A percentile compares a stretch with the other conserved stretches of the same genome.
Conservation (phyloP, 2,113 vertebrate genomes). For the Cyanoderma ruficeps region DNA sequence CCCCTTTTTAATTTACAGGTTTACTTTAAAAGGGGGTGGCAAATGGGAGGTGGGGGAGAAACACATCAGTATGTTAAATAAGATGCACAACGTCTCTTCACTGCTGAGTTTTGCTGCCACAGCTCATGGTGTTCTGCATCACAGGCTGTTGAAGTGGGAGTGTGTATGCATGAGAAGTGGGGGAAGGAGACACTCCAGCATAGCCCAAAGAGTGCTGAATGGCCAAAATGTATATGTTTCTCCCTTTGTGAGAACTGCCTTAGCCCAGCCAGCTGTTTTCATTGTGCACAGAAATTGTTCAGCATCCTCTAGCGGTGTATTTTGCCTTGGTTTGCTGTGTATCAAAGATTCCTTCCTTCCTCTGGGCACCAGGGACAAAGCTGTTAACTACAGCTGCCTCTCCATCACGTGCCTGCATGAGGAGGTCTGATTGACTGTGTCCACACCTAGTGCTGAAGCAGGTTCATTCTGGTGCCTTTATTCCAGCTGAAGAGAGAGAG, state of each 20-base stretch:
- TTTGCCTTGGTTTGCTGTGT: not conserved
- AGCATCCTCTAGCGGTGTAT: not conserved
- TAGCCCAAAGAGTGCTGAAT: not conserved
- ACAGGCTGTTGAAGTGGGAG: not conserved
- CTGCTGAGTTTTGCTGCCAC: not conserved
- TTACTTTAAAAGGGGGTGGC: not conserved
- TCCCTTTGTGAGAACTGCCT: not conserved
- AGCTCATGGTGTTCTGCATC: not conserved
- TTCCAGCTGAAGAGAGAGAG: not conserved
- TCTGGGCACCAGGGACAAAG: not conserved
- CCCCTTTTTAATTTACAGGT: not conserved
- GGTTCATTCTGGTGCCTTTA: not conserved
- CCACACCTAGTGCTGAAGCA: not conserved
- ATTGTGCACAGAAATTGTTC: not conserved
- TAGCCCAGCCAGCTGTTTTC: not conserved
- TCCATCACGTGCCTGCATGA: fast-evolving
- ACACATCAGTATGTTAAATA: not conserved
- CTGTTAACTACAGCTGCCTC: not conserved
- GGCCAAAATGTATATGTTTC: not conserved
- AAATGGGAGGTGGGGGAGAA: not conserved
- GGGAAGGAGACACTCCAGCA: not conserved
- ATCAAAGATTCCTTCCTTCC: not conserved
- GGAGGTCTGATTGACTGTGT: not conserved
- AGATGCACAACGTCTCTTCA: not conserved
- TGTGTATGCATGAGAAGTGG: not conserved